Evolutionary conservation across 2,888 invertebrate genomes (phyloP).

Genomic region (Pyrochroa serraticornis): DNA sequence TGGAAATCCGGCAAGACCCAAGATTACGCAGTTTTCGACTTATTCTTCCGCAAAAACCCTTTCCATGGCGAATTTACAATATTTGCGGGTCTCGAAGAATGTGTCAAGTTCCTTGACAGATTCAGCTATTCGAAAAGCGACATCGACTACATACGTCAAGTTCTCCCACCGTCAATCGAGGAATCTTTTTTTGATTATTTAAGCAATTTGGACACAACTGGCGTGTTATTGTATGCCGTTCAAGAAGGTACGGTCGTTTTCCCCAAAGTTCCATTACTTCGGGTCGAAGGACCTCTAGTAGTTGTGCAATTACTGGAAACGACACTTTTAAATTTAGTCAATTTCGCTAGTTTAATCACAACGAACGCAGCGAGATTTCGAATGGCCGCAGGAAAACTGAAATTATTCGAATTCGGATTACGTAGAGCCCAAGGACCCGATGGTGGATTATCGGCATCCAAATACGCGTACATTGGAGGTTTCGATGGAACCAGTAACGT

Average conservation of each 20-base stretch:
- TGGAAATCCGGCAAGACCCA: conserved; percentile 95
- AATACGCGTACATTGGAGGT: conserved; percentile 94
- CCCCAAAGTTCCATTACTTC: conserved; percentile 91
- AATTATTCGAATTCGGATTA: conserved; percentile 95
- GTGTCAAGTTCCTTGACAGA: conserved; percentile 87
- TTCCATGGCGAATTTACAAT: conserved; percentile 98
- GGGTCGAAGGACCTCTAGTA: conserved; percentile 94
- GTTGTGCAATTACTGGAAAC: conserved; percentile 95
- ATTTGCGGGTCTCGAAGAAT: conserved; percentile 96
- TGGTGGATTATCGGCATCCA: conserved; percentile 95
- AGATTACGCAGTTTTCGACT: conserved; percentile 92
- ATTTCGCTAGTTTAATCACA: conserved; percentile 96
- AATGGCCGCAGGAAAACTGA: conserved; percentile 89
- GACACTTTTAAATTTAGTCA: conserved; percentile 91
- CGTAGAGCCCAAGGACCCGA: conserved; percentile 98
- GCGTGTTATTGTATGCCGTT: conserved; percentile 87
- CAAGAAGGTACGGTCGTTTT: conserved; percentile 97
- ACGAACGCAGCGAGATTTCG: conserved; percentile 97
- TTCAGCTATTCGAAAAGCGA: conserved; percentile 94
- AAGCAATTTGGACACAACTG: conserved; percentile 77
- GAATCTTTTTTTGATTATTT: conserved; percentile 89
- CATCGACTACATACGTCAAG: conserved; percentile 86
- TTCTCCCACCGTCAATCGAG: conserved; percentile 85
- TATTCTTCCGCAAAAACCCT: conserved; percentile 96
- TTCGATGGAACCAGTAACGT: conserved; percentile 99